Base-by-base conservation (phyloP, 2,888 invertebrate genomes). In the Hylaea fasciaria region DNA sequence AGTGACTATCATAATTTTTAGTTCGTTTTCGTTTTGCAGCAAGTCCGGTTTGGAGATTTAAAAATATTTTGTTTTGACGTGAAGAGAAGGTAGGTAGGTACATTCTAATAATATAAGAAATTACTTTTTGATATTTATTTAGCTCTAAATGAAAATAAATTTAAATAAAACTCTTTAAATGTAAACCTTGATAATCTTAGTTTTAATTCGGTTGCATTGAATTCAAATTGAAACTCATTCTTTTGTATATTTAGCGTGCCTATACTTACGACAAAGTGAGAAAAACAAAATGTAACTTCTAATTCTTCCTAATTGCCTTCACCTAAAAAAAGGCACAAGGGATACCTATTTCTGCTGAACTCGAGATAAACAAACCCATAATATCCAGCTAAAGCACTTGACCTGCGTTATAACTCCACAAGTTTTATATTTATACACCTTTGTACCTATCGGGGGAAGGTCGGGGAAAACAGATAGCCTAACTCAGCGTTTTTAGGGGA, bases 401-500 rank as follows among this genome's bases (percentile, higher is more conserved):
- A 51, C 16, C 50, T 13, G 50, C 29, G 46, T 37, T 12, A 37
- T 48, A 37, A 22, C n/a, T 17, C n/a, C 17, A 2, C 47, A 48
- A 48, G 48, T 48, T 48, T 48, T 48, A 22, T 56, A 44, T 49
- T 17, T 39, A 37, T 56, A 49, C 48, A 47, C 48, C 35, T 47
- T 35, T 16, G 13, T 32, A 32, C 32, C 14, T 32, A 29, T 37
- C 0, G 13, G 8, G 11, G 29, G 17, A 48, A 47, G 35, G 47
- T 35, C 47, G 47, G 13, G n/a, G 28, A 1, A 14, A 2, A 29
- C 14, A 29, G 13, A 46, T 13, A 28, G 5, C n/a, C 22, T 45
- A 45, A 10, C n/a, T 37, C 37, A n/a, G 37, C n/a, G n/a, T 37
- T 7, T 37, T n/a, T 37, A 12, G 1, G 12, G 37, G 12, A 12